These are phyloP conservation scores for Philopedon plagiatum DNA, from an alignment of 2,888 invertebrate species.

Conservation along the genomic window DNA sequence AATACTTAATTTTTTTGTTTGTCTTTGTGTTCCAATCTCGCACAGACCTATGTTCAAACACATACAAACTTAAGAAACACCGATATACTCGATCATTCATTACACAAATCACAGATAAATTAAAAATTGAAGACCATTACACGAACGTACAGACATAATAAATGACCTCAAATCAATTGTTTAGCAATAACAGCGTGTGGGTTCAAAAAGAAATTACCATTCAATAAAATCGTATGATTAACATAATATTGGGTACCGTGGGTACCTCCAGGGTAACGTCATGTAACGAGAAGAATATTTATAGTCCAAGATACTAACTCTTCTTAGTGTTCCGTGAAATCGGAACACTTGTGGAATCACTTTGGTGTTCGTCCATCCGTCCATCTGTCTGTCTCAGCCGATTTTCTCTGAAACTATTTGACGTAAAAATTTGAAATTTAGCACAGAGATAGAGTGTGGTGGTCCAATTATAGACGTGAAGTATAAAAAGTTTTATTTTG, in stretches of 20 bases:
- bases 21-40: slow-evolving; percentile 7
- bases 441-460: no score
- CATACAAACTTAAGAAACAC: background rate
- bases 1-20: slow-evolving; percentile 1
- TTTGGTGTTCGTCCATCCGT: no score
- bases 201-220: slow-evolving; percentile 33
- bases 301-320: no score
- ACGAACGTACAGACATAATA: slow-evolving; percentile 37
- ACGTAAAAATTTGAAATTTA: no score
- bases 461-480: no score
- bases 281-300: slow-evolving; percentile 11
- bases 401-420: no score
- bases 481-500: no score
- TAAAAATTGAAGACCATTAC: slow-evolving; percentile 33
- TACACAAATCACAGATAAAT: slow-evolving; percentile 28
- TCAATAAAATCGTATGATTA: slow-evolving; percentile 36
- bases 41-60: background rate
- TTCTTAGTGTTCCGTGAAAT: no score
- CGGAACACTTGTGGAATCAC: no score
- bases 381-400: no score
- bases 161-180: slow-evolving; percentile 34
- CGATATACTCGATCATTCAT: slow-evolving; percentile 24
- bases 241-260: slow-evolving; percentile 27
- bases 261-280: background rate
- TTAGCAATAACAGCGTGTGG: slow-evolving; percentile 32